phyloP scores from a whole-genome alignment of 2,888 invertebrate genomes.

The Zaprionus bogoriensis region DNA sequence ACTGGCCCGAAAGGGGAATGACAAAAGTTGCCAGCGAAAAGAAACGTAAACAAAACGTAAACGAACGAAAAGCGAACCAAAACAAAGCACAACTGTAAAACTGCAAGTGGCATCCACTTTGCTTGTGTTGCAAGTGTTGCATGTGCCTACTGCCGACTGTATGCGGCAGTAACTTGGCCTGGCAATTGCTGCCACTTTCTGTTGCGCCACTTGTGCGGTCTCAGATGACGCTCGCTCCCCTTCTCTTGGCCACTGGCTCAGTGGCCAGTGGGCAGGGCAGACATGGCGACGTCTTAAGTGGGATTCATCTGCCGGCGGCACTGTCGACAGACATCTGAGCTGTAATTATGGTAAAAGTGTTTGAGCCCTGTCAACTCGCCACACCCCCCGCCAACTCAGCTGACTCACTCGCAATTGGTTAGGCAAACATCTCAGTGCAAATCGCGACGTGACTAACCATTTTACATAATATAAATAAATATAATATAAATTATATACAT shows the following conservation, averaged over 20 bases:
- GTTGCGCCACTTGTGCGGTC: constrained; percentile 67
- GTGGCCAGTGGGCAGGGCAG: constrained; percentile 23
- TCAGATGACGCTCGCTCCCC: constrained; percentile 47
- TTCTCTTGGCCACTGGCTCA: constrained; percentile 29
- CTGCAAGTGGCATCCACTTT: constrained; percentile 37
- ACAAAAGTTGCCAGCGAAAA: constrained; percentile 48
- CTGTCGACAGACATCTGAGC: constrained; percentile 42
- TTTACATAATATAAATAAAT: not conserved
- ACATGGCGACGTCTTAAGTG: constrained; percentile 27
- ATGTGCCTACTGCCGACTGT: constrained; percentile 35
- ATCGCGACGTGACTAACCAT: not conserved
- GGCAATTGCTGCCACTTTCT: constrained; percentile 14
- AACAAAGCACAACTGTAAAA: constrained; percentile 17
- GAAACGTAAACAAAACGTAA: constrained; percentile 15
- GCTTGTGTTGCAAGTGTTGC: constrained; percentile 7
- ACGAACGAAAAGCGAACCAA: constrained; percentile 34
- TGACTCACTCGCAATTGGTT: not conserved
- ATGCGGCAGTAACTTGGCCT: constrained; percentile 43
- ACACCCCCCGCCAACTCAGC: not conserved
- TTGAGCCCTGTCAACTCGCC: constrained; percentile 1
- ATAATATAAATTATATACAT: too few relatives aligned
- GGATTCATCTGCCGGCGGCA: constrained; percentile 15
- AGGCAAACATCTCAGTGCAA: not conserved
- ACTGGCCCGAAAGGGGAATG: constrained; percentile 51
- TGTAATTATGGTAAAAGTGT: constrained; percentile 46